phyloP scores from a whole-genome alignment of 2,888 invertebrate genomes.

The Gibbula magus region DNA sequence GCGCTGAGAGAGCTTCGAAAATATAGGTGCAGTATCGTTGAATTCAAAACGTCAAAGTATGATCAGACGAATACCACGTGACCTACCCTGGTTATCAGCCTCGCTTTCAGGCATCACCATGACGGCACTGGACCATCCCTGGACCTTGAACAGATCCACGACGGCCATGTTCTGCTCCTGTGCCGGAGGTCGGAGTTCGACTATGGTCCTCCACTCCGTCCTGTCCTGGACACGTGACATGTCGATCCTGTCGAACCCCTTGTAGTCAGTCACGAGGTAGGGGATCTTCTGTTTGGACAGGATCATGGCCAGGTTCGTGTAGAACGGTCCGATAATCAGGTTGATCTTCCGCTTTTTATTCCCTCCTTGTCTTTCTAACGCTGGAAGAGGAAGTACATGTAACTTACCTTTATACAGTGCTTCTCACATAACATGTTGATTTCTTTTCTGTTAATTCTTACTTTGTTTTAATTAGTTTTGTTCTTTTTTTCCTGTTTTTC shows the following conservation, averaged over 20 bases:
- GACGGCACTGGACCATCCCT: constrained; percentile 58
- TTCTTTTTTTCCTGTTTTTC: too few relatives aligned
- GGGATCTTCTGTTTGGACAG: constrained; percentile 55
- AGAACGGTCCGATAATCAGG: constrained; percentile 66
- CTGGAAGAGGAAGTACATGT: constrained; percentile 29
- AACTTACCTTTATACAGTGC: background rate
- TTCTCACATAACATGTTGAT: background rate
- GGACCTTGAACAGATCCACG: constrained; percentile 58
- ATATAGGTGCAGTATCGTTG: too few relatives aligned
- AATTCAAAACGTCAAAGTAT: too few relatives aligned
- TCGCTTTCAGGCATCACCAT: constrained; percentile 64
- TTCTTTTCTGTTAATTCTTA: background rate
- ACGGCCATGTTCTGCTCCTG: constrained; percentile 62
- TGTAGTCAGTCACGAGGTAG: constrained; percentile 66
- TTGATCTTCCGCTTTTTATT: constrained; percentile 40
- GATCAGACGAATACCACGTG: background rate
- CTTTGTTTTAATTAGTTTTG: constrained; percentile 14
- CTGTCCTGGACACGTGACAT: constrained; percentile 58
- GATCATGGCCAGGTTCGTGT: constrained; percentile 66
- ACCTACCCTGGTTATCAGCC: constrained; percentile 62
- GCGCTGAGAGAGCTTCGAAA: too few relatives aligned
- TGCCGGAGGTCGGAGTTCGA: constrained; percentile 65
- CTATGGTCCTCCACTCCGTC: constrained; percentile 61
- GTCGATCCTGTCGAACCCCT: constrained; percentile 67
- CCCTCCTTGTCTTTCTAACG: constrained; percentile 30